Percentiles rank a stretch among this genome's conserved stretches.
These are phyloP conservation scores for Heteropelma amictum DNA, from an alignment of 2,888 invertebrate species.

Conservation along the genomic window DNA sequence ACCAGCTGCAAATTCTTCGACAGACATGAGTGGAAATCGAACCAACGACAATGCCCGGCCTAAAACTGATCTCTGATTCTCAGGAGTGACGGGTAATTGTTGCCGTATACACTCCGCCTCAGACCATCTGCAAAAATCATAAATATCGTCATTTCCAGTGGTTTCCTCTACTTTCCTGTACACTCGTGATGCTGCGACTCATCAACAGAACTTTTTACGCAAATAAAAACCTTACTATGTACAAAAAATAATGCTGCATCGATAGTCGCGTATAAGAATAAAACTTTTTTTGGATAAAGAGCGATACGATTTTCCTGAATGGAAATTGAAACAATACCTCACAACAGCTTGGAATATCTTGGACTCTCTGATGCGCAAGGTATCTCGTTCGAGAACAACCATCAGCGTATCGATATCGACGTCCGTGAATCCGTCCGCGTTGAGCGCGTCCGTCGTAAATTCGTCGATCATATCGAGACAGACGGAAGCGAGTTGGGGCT, in stretches of 20 bases:
- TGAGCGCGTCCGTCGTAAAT: slow-evolving; percentile 88
- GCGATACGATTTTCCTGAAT: no score
- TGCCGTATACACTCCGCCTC: slow-evolving; percentile 86
- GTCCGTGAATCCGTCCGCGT: slow-evolving; percentile 89
- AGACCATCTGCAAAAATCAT: slow-evolving; percentile 82
- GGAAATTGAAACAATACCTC: no score
- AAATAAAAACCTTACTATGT: no score
- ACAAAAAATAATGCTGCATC: no score
- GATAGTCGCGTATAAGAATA: no score
- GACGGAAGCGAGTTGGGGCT: slow-evolving; percentile 88
- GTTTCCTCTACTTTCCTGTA: no score
- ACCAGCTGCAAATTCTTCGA: slow-evolving; percentile 90
- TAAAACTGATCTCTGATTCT: slow-evolving; percentile 85
- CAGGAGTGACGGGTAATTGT: slow-evolving; percentile 82
- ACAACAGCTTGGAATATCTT: slow-evolving; percentile 87
- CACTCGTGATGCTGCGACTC: no score
- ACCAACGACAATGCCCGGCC: slow-evolving; percentile 86
- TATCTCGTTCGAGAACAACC: slow-evolving; percentile 88
- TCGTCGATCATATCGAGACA: slow-evolving; percentile 92
- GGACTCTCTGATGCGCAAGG: slow-evolving; percentile 87
- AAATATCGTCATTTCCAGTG: no score
- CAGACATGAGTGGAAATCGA: slow-evolving; percentile 90
- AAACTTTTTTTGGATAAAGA: no score
- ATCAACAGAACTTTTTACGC: no score
- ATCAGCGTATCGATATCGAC: slow-evolving; percentile 89